Evolutionary conservation across 2,797 vertebrate genomes (phyloP), one percentile per base, ranked within the genome.

Genomic region (Xyrichtys novacula): DNA sequence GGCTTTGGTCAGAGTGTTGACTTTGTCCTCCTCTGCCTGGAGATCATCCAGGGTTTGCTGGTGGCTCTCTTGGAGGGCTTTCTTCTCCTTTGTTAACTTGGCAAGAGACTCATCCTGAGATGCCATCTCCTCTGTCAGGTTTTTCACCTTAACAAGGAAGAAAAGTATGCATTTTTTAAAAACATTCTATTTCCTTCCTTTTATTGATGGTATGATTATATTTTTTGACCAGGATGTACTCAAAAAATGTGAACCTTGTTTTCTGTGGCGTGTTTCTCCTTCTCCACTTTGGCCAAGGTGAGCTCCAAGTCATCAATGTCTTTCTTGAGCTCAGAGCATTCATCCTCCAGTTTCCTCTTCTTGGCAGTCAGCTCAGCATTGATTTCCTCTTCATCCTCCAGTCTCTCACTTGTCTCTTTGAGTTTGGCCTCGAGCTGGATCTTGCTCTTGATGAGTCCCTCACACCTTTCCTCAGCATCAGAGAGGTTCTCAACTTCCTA

Each of bases 1-100:
- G 17, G 94, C 89, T 89, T 96, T 96, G 31, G 89, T 94, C 79
- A 95, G 80, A 75, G 88, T 83, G 48, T 95, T 96, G 87, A 92
- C 92, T 92, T 96, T 96, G 91, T 96, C 95, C 59, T 94, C 93
- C 56, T 95, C 95, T 89, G 89, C 95, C 86, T 89, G 95, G 11
- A 96, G 87, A 70, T 95, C 92, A 87, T 94, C 94, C 57, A 95
- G 89, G 53, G 89, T 93, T 73, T 95, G 94, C 79, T 94, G 92
- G 73, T 92, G 91, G 70, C 90, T 86, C 81, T 95, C 93, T 81
- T 94, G 92, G 47, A 94, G 83, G 31, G 89, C 89, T 65, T 93
- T 93, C 72, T 92, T 93, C 76, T 93, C 93, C 72, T 93, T 95
- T 1, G 90, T 91, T 48, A 95, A 83, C 78, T 94, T 94, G 65